Conservation (phyloP, 1,140 invertebrate species). For the Atta texana region DNA sequence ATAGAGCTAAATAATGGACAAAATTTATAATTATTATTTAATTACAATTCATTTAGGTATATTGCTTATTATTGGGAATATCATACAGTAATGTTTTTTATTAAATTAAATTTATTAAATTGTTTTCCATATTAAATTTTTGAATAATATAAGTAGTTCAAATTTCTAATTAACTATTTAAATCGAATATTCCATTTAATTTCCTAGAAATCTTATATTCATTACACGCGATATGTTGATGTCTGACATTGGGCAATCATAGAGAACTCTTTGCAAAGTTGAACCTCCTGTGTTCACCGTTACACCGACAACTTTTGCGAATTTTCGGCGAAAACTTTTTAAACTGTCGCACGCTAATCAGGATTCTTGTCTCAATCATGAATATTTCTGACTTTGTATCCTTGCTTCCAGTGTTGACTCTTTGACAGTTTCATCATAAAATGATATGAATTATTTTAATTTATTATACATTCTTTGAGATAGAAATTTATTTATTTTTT, state of each 20-base stretch:
- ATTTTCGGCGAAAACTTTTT: conserved; percentile 75
- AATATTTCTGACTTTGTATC: conserved; percentile 35
- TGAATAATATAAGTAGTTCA: neutral
- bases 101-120: conserved; percentile 58
- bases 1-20: neutral
- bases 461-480: neutral
- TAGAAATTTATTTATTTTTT: conserved; percentile 2
- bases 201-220: conserved; percentile 76
- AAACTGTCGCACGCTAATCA: conserved; percentile 77
- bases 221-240: conserved; percentile 64
- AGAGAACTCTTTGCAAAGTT: conserved; percentile 67
- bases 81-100: neutral
- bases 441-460: conserved; percentile 23
- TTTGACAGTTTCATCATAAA: neutral
- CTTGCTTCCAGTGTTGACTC: conserved; percentile 4
- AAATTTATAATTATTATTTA: neutral
- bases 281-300: conserved; percentile 53
- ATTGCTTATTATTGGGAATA: neutral
- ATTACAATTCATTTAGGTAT: neutral
- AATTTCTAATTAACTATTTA: neutral
- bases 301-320: conserved; percentile 66
- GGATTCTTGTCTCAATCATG: conserved; percentile 46
- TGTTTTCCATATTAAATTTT: conserved; percentile 39
- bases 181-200: conserved; percentile 69
- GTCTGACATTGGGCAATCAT: conserved; percentile 78